Evolutionary conservation across 2,113 vertebrate species (phyloP), one percentile per base, ranked within the genome.

Genomic region (Orycteropus afer): DNA sequence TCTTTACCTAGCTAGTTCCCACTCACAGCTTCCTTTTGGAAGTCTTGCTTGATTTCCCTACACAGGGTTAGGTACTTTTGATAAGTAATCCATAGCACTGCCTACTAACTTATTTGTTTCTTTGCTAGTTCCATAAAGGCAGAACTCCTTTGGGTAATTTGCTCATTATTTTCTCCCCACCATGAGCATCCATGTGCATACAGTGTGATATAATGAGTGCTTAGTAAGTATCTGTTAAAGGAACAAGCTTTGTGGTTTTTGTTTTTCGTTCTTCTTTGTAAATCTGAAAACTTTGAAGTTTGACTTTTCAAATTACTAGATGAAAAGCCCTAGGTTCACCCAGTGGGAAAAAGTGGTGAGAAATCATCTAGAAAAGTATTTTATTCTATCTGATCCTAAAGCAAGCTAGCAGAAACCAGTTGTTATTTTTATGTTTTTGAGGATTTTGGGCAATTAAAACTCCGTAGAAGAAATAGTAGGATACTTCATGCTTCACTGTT

Each of bases 281-380:
- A 92, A 88, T 37, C 2, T 85, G 34, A 93, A 67, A 14, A 85
- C 53, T 92, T 74, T 69, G 7, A 96, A 86, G 84, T 88, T 2
- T 34, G 22, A 79, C 90, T 79, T n/a, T 95, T 91, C 55, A 79
- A 42, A 76, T 29, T 74, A 18, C 45, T 94, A 27, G 32, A 77
- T 12, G n/a, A 15, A 85, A 96, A 84, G 63, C 13, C 34, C 63
- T 87, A 59, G 18, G 59, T 92, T 67, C 7, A 81, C 25, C 9
- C 7, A 87, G 11, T 20, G 22, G 10, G 78, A 9, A 57, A 27
- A 69, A 15, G 1, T 73, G 3, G 81, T 90, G 20, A 9, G 13
- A 93, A 20, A 91, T 29, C 42, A 84, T 40, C 22, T 45, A n/a
- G 67, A 92, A 90, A 96, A 51, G 3, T 85, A 90, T 88, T 81